Base-by-base conservation (phyloP, 2,797 vertebrate species). In the Tadarida brasiliensis region DNA sequence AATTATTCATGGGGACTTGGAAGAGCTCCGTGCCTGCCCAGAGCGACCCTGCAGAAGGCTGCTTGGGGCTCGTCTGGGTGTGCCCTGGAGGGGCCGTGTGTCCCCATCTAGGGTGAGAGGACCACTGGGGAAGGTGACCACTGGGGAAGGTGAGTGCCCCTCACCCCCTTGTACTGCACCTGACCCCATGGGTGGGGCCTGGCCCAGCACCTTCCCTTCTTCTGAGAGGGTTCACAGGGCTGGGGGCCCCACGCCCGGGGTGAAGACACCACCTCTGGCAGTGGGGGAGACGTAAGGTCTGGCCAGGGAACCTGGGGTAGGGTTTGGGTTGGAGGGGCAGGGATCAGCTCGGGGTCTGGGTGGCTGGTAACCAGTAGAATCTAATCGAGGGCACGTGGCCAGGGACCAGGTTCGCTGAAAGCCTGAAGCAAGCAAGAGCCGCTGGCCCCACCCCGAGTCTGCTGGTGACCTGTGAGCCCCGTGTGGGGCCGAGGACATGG, bases 1-100 rank as follows among this genome's bases (percentile, higher is more conserved):
- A 96, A 89, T 97, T 96, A 97, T 97, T 96, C 96, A 95, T 81
- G 85, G 76, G 26, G 67, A 39, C 63, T 78, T 61, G 70, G 95
- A 84, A 91, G 84, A 93, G 65, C 76, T 56, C 84, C 49, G 65
- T 63, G 49, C 54, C 84, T 65, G 94, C 94, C n/a, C 8, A 2
- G n/a, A 74, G 91, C 91, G 70, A 22, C 80, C 83, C 51, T 0
- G 9, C 63, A 80, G 96, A 87, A 24, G 24, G 49, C 68, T 35
- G 80, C 80, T 28, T 19, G 6, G 0, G 3, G 30, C 47, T 26
- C 70, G 68, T 83, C 81, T 61, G 67, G 44, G 56, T 57, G 61
- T 17, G 35, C 33, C 67, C 28, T 35, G 24, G 11, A 44, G 33
- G 63, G 33, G 22, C 11, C 16, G 11, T 14, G 15, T 57, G 76